These are phyloP conservation scores for Montipora efflorescens DNA, from an alignment of 64 coral and sea anemone genomes.

Conservation along the genomic window DNA sequence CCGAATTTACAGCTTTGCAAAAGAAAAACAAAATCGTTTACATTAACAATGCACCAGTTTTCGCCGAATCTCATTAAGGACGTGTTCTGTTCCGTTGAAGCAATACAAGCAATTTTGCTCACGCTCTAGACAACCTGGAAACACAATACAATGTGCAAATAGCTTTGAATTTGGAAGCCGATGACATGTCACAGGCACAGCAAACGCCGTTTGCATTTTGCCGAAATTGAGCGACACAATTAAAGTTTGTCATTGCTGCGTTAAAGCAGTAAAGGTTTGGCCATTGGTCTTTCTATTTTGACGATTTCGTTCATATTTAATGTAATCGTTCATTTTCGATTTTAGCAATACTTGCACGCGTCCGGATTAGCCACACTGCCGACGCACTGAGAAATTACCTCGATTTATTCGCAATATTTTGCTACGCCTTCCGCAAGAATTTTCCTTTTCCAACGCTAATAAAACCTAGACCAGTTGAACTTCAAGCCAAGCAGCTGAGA, in stretches of 20 bases:
- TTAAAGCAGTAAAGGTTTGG: neutral
- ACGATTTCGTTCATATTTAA: conserved; percentile 70
- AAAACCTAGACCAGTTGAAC: neutral
- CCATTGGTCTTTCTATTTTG: neutral
- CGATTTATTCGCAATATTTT: conserved; percentile 45
- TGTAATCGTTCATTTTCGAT: conserved; percentile 85
- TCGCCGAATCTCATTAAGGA: neutral
- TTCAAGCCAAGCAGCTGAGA: neutral
- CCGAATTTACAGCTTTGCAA: neutral
- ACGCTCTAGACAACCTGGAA: conserved; percentile 42
- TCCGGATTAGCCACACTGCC: conserved; percentile 29
- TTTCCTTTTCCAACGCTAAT: neutral
- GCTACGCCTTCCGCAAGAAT: neutral
- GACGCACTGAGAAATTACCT: neutral
- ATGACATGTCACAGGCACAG: conserved; percentile 25
- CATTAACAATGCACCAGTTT: neutral
- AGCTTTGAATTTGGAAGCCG: conserved; percentile 59
- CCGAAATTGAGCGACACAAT: conserved; percentile 4
- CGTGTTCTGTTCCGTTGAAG: neutral
- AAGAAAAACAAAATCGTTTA: neutral
- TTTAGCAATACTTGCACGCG: conserved; percentile 70
- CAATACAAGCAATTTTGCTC: conserved; percentile 33
- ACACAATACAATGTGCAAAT: conserved; percentile 64
- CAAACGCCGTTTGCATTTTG: conserved; percentile 13
- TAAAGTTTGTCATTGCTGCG: neutral